Evolutionary conservation across 2,797 vertebrate species (phyloP).

Genomic region (Gymnopithys bicolor): DNA sequence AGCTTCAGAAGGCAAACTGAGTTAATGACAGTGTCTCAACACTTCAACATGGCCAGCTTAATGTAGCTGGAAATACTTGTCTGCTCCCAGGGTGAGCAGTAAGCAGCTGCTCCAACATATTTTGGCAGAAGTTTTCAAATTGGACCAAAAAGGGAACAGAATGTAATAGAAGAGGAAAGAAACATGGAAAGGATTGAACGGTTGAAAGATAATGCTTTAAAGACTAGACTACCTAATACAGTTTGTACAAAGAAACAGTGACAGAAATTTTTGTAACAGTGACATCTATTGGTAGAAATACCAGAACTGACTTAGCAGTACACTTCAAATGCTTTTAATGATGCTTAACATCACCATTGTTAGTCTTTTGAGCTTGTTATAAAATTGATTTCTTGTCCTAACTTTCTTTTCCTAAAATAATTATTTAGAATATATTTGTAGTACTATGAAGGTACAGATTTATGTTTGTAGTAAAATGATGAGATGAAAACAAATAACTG

Average conservation of each 20-base stretch:
- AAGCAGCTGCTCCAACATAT: not conserved
- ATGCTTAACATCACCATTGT: not conserved
- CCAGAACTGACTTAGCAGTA: not conserved
- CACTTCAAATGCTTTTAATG: not conserved
- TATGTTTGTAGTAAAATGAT: not conserved
- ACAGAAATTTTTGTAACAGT: conserved; percentile 33
- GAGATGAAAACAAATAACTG: not conserved
- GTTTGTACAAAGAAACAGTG: not conserved
- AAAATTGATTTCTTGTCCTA: not conserved
- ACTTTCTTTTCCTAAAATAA: not conserved
- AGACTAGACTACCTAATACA: not conserved
- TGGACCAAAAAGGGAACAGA: not conserved
- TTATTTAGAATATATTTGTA: not conserved
- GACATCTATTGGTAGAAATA: conserved; percentile 68
- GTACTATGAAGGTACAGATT: not conserved
- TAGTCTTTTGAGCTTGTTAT: not conserved
- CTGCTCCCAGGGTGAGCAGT: not conserved
- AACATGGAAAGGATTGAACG: not conserved
- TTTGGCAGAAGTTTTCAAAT: not conserved
- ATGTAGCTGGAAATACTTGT: not conserved
- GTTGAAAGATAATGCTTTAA: not conserved
- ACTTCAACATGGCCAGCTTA: not conserved
- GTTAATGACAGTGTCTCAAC: not conserved
- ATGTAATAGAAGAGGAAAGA: not conserved
- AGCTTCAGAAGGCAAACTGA: not conserved